Evolutionary conservation across 2,888 invertebrate species (phyloP).

Genomic region (Halictus quadricinctus): DNA sequence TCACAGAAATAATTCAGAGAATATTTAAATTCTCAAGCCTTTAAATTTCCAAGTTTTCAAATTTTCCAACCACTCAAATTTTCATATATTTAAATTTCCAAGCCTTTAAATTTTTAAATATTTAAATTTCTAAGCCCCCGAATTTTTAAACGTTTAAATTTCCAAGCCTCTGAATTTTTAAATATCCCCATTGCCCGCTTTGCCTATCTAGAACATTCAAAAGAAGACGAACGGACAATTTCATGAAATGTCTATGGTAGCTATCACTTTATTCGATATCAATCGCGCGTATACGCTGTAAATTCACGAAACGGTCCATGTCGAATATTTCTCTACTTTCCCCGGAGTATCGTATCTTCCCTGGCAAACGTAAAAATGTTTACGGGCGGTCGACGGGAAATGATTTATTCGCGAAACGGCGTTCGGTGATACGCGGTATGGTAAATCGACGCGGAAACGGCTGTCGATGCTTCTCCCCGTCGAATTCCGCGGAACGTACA

Average conservation of each 20-base stretch:
- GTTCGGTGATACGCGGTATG: neutral
- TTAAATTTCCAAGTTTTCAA: too few relatives aligned
- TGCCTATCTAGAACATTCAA: neutral
- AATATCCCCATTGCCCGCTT: neutral
- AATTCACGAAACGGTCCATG: neutral
- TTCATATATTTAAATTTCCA: too few relatives aligned
- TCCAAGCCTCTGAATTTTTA: neutral
- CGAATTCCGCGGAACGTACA: conserved; percentile 1
- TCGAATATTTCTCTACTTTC: neutral
- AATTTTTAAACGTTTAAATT: too few relatives aligned
- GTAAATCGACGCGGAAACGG: conserved; percentile 14
- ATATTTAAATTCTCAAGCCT: too few relatives aligned
- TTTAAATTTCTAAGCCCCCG: too few relatives aligned
- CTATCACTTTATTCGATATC: neutral
- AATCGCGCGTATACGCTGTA: neutral
- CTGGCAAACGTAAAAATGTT: neutral
- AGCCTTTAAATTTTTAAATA: too few relatives aligned
- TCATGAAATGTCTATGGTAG: neutral
- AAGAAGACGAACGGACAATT: neutral
- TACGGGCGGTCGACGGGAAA: neutral
- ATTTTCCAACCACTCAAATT: too few relatives aligned
- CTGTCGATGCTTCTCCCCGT: neutral
- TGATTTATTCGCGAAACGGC: conserved; percentile 9
- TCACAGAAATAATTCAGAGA: too few relatives aligned
- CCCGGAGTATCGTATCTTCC: neutral